These are phyloP conservation scores for Garra rufa DNA, from an alignment of 2,113 vertebrate species.

Conservation along the genomic window DNA sequence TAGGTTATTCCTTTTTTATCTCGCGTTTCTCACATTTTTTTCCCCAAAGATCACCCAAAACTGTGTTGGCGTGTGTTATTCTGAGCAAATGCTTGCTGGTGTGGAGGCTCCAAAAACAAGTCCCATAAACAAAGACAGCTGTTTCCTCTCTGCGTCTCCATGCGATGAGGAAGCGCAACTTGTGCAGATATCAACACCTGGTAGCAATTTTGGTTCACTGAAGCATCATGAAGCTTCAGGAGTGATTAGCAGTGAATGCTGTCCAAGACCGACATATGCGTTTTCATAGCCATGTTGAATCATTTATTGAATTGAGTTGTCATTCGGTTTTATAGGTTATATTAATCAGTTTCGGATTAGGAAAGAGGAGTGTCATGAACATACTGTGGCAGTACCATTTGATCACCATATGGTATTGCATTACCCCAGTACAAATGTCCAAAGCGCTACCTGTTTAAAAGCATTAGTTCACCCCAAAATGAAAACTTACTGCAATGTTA, in stretches of 20 bases:
- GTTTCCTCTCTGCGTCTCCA: constrained; percentile 59
- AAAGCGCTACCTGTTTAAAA: not conserved
- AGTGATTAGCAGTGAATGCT: constrained; percentile 28
- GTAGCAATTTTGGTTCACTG: constrained; percentile 60
- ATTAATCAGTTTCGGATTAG: not conserved
- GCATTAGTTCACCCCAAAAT: not conserved
- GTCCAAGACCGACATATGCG: constrained; percentile 9
- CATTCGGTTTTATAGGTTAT: not conserved
- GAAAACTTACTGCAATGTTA: not conserved
- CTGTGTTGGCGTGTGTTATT: constrained; percentile 49
- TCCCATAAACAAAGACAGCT: constrained; percentile 72
- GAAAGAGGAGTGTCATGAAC: not conserved
- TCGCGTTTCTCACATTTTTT: constrained; percentile 19
- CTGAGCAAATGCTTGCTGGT: constrained; percentile 41
- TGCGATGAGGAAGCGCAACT: constrained; percentile 63
- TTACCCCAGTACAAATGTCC: not conserved
- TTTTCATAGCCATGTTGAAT: constrained; percentile 6
- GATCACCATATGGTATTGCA: not conserved
- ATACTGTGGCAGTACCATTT: not conserved
- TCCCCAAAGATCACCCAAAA: constrained; percentile 22
- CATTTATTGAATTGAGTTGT: constrained; percentile 1
- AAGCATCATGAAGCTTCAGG: constrained; percentile 7
- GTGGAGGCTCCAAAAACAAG: constrained; percentile 58
- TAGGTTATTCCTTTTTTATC: constrained; percentile 6
- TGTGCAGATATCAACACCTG: constrained; percentile 62